phyloP scores from a whole-genome alignment of 2,888 invertebrate genomes.

The Drosophila leonis region DNA sequence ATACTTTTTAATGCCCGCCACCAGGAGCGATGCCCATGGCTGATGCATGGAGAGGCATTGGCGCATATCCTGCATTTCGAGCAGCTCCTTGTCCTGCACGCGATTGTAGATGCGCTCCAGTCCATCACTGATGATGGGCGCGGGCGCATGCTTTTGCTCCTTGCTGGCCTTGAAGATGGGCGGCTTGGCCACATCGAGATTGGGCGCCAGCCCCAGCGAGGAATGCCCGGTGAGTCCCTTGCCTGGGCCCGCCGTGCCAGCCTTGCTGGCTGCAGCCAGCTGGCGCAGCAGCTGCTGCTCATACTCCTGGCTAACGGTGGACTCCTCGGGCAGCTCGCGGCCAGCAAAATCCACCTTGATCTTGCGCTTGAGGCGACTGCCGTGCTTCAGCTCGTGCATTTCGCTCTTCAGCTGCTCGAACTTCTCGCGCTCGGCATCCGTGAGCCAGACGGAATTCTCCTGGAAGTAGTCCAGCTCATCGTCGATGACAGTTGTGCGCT shows the following conservation, averaged over 20 bases:
- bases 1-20: conserved; percentile 96
- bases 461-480: conserved; percentile 98
- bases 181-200: conserved; percentile 64
- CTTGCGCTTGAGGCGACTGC: conserved; percentile 89
- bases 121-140: conserved; percentile 41
- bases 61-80: conserved; percentile 94
- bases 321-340: conserved; percentile 86
- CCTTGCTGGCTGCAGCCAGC: conserved; percentile 80
- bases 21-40: conserved; percentile 96
- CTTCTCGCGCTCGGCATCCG: conserved; percentile 89
- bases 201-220: conserved; percentile 53
- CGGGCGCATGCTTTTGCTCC: conserved; percentile 26
- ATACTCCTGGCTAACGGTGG: conserved; percentile 82
- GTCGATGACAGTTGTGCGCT: conserved; percentile 87
- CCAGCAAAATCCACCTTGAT: conserved; percentile 93
- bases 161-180: conserved; percentile 68
- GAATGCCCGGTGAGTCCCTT: conserved; percentile 63
- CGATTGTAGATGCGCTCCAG: conserved; percentile 85
- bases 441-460: conserved; percentile 92
- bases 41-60: conserved; percentile 97
- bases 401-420: conserved; percentile 89
- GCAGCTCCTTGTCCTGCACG: conserved; percentile 91
- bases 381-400: conserved; percentile 89
- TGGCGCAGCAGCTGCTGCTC: conserved; percentile 85
- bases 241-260: conserved; percentile 25